Conservation (phyloP, 2,797 vertebrate species). For the Anolis apletophallus region DNA sequence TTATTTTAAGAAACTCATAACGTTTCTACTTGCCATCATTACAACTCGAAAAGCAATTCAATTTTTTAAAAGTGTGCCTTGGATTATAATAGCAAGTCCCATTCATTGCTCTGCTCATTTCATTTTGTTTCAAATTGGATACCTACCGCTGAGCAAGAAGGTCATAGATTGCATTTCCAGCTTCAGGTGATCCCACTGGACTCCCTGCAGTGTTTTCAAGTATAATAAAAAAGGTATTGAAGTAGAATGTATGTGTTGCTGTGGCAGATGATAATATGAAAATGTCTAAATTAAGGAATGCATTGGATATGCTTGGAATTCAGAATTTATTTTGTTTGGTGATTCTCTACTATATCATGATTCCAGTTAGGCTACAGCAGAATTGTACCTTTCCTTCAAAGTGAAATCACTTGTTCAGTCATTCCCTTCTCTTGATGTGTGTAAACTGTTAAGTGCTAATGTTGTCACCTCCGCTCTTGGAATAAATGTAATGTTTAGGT, state of each 20-base stretch:
- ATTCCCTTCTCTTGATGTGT: conserved; percentile 49
- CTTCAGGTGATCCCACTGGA: conserved; percentile 2
- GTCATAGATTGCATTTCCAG: conserved; percentile 22
- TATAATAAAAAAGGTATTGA: conserved; percentile 12
- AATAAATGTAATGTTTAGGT: conserved; percentile 58
- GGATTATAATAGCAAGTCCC: conserved; percentile 1
- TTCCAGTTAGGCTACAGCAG: conserved; percentile 28
- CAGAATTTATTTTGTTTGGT: background rate
- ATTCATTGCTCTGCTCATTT: conserved; percentile 1
- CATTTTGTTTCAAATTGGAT: conserved; percentile 15
- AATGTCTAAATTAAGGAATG: conserved; percentile 18
- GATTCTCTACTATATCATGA: conserved; percentile 26
- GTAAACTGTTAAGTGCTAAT: background rate
- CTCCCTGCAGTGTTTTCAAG: conserved; percentile 1
- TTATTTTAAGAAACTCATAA: background rate
- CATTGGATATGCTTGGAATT: background rate
- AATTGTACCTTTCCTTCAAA: conserved; percentile 27
- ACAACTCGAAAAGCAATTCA: conserved; percentile 4
- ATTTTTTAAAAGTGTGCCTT: background rate
- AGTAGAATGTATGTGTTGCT: background rate
- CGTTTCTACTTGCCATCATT: background rate
- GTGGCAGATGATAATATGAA: background rate
- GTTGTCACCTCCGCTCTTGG: conserved; percentile 64
- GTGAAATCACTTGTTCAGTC: conserved; percentile 42
- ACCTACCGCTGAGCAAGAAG: conserved; percentile 7